Conservation (phyloP, 2,888 invertebrate species). For the Dusona sp. region DNA sequence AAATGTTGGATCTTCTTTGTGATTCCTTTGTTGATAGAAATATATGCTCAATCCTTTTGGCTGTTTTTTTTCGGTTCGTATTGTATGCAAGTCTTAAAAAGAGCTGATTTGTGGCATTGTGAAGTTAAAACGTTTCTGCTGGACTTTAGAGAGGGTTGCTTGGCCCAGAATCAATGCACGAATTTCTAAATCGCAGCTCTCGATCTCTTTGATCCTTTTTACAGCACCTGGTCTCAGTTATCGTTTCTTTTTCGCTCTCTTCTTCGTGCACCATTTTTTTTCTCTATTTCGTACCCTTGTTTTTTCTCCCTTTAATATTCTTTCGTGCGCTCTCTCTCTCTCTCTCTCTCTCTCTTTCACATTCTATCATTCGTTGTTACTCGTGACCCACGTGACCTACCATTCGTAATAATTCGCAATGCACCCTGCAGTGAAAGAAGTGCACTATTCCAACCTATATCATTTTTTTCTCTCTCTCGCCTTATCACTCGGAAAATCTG, state of each 20-base stretch:
- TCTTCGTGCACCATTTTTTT: slow-evolving; percentile 29
- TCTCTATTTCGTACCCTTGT: slow-evolving; percentile 12
- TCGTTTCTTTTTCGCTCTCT: slow-evolving; percentile 45
- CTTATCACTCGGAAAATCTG: slow-evolving; percentile 60
- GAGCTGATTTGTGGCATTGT: slow-evolving; percentile 52
- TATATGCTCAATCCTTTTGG: slow-evolving; percentile 31
- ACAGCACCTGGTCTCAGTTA: slow-evolving; percentile 65
- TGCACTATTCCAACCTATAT: slow-evolving; percentile 48
- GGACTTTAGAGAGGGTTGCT: slow-evolving; percentile 60
- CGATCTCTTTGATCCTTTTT: slow-evolving; percentile 71
- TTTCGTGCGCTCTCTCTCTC: slow-evolving; percentile 18
- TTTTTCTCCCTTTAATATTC: slow-evolving; percentile 34
- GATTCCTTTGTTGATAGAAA: not conserved
- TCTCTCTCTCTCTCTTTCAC: no score
- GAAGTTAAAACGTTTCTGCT: slow-evolving; percentile 58
- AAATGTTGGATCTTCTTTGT: not conserved
- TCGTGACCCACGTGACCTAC: slow-evolving; percentile 40
- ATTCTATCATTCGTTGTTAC: slow-evolving; percentile 36
- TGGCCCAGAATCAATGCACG: slow-evolving; percentile 60
- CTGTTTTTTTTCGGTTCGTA: slow-evolving; percentile 4
- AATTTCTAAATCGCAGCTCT: slow-evolving; percentile 63
- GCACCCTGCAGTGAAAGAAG: slow-evolving; percentile 61
- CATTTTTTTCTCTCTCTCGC: slow-evolving; percentile 21
- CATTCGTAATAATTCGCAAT: slow-evolving; percentile 67
- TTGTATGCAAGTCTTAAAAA: slow-evolving; percentile 26